phyloP scores from a whole-genome alignment of 23 tunicate species.

The Halocynthia aurantium region DNA sequence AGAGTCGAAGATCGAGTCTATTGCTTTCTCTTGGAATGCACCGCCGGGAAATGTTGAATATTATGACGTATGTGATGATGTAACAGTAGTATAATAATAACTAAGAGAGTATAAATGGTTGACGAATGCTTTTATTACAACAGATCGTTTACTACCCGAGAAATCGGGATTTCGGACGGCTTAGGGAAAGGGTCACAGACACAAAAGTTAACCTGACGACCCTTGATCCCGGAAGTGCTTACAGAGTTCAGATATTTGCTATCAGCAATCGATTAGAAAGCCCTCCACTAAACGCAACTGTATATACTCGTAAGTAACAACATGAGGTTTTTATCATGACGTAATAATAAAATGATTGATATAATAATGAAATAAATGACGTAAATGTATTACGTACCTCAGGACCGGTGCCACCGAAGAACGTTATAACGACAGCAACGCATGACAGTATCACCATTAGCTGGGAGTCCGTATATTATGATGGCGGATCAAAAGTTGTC shows the following conservation, averaged over 20 bases:
- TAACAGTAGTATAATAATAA: neutral
- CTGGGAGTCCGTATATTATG: conserved; percentile 9
- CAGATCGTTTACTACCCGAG: conserved; percentile 71
- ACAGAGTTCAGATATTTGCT: conserved; percentile 35
- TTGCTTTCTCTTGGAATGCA: conserved; percentile 39
- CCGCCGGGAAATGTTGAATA: conserved; percentile 56
- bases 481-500: neutral
- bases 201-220: conserved; percentile 35
- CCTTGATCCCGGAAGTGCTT: conserved; percentile 47
- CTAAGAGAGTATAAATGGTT: neutral
- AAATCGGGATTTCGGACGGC: conserved; percentile 31
- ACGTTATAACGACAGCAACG: conserved; percentile 9
- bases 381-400: conserved; percentile 1
- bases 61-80: conserved; percentile 54
- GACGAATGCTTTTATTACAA: neutral
- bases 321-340: neutral
- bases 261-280: conserved; percentile 58
- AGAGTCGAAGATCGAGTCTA: conserved; percentile 29
- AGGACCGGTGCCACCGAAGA: conserved; percentile 23
- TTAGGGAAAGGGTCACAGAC: conserved; percentile 48
- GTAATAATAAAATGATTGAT: neutral
- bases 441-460: conserved; percentile 1
- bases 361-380: neutral
- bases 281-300: conserved; percentile 36
- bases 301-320: conserved; percentile 33